Conservation (phyloP, 2,888 invertebrate species). For the Cantharis rustica region DNA sequence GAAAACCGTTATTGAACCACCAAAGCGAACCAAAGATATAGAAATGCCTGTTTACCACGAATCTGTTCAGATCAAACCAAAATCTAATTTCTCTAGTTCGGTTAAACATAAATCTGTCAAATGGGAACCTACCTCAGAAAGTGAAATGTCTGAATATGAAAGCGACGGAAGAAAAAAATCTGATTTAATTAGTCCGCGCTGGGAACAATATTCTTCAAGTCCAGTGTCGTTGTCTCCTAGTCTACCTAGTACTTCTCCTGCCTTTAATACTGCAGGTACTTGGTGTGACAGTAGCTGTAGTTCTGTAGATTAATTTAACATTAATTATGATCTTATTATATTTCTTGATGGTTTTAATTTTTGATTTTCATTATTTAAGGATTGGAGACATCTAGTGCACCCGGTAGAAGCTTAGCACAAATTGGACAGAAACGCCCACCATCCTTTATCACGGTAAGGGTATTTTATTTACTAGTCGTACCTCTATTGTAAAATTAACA, state of each 20-base stretch:
- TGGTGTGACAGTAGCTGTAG: constrained; percentile 1
- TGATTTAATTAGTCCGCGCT: constrained; percentile 49
- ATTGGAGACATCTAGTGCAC: constrained; percentile 50
- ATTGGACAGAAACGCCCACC: constrained; percentile 62
- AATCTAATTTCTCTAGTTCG: constrained; percentile 48
- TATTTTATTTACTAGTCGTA: background rate
- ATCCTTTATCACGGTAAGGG: constrained; percentile 70
- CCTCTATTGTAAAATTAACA: too few relatives aligned
- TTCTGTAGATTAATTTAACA: background rate
- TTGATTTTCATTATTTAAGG: constrained; percentile 4
- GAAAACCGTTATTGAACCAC: constrained; percentile 58
- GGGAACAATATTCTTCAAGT: constrained; percentile 60
- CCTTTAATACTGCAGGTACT: constrained; percentile 50
- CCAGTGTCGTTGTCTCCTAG: constrained; percentile 64
- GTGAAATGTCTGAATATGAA: constrained; percentile 66
- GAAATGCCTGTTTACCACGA: constrained; percentile 73
- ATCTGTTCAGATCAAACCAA: constrained; percentile 51
- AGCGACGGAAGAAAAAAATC: constrained; percentile 55
- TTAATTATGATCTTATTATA: background rate
- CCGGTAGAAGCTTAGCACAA: constrained; percentile 48
- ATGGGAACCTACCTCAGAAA: constrained; percentile 67
- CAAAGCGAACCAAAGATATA: constrained; percentile 63
- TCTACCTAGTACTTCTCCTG: constrained; percentile 63
- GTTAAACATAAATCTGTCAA: constrained; percentile 58
- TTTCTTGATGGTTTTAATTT: background rate